A percentile compares a stretch with the other conserved stretches of the same genome.
Conservation (phyloP, 2,888 invertebrate genomes). For the Macrosiphum euphorbiae region DNA sequence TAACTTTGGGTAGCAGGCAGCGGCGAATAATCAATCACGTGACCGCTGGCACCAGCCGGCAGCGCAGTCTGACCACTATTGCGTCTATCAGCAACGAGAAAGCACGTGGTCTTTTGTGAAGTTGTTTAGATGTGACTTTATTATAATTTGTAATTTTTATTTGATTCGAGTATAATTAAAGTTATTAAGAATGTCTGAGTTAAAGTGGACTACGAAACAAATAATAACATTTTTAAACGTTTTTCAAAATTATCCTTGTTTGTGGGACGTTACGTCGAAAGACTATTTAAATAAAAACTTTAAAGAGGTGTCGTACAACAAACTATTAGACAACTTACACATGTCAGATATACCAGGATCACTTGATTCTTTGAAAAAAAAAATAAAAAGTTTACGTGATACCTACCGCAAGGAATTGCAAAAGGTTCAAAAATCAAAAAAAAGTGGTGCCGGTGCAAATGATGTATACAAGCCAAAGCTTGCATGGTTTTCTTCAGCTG, state of each 20-base stretch:
- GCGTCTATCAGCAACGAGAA: constrained; percentile 15
- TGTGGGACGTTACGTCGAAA: constrained; percentile 28
- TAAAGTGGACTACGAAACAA: constrained; percentile 35
- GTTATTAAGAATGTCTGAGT: constrained; percentile 35
- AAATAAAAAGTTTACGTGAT: constrained; percentile 41
- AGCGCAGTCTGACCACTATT: constrained; percentile 5
- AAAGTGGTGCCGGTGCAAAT: constrained; percentile 28
- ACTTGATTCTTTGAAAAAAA: constrained; percentile 44
- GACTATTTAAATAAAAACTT: constrained; percentile 41
- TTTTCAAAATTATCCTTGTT: constrained; percentile 34
- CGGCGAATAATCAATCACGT: constrained; percentile 19
- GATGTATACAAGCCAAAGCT: constrained; percentile 33
- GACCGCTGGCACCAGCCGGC: constrained; percentile 35
- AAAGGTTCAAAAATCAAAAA: constrained; percentile 49
- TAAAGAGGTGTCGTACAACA: constrained; percentile 40
- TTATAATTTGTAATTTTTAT: constrained; percentile 34
- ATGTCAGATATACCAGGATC: constrained; percentile 31
- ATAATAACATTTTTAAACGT: constrained; percentile 41
- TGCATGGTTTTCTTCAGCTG: constrained; percentile 43
- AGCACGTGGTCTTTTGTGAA: background rate
- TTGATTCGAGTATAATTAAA: constrained; percentile 33
- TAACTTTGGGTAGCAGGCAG: constrained; percentile 41
- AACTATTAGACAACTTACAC: constrained; percentile 40
- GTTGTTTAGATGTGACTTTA: background rate
- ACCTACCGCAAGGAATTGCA: constrained; percentile 33